Evolutionary conservation across 2,113 vertebrate genomes (phyloP), one percentile per base, ranked within the genome.

Genomic region (Cololabis saira): DNA sequence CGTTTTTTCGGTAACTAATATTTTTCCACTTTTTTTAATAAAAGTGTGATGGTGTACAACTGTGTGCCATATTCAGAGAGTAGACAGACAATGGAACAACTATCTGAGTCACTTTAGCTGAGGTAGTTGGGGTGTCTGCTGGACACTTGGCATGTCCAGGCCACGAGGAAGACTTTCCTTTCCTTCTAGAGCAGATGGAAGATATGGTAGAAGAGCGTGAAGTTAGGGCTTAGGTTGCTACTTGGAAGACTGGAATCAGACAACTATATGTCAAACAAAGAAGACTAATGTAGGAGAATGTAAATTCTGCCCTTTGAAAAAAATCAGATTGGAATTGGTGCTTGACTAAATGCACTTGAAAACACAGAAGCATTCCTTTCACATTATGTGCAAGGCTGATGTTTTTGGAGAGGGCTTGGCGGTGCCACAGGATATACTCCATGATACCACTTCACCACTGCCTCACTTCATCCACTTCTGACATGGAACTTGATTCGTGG

Each of bases 401-500:
- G 42, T 50, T 55, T 27, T 37, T 8, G 37, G 16, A 9, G 17
- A 12, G 10, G 33, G 15, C 15, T 45, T 21, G 53, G 21, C 21
- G 40, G 15, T 48, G 18, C 4, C 15, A 45, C 30, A 30, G 49
- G 27, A 18, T 12, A 30, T 15, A 37, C 41, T 33, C 51, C 8
- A 10, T 21, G 30, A 30, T 57, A 52, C 45, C 53, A 1, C 53
- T 56, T 51, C 42, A 8, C 13, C 18, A 12, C 22, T 7, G 40
- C 41, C 50, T 40, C 12, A 12, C 43, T 59, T 66, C 42, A 55
- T 14, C 48, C 30, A 14, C 52, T 47, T 44, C 52, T 14, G 52
- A 68, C 53, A 54, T 48, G 3, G 42, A 71, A 60, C 50, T 47
- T 61, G 58, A 71, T 71, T 53, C 40, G n/a, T 58, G 51, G 59